A percentile compares a stretch with the other conserved stretches of the same genome.
Evolutionary conservation across 2,113 vertebrate species (phyloP).

Genomic region (Cairina moschata): DNA sequence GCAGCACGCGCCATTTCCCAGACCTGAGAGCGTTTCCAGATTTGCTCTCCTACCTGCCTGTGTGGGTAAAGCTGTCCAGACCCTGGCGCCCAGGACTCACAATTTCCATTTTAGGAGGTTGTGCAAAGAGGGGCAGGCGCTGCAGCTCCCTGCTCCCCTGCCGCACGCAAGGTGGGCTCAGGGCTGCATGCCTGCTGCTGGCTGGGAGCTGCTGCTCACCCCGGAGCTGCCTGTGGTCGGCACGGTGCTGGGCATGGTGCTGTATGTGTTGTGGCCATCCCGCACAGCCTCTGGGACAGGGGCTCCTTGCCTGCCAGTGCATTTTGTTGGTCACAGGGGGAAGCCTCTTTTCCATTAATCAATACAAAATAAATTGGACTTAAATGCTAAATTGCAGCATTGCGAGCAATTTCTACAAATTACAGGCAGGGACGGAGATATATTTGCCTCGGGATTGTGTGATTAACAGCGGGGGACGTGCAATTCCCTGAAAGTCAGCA

Average conservation of each 20-base stretch:
- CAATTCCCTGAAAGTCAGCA: neutral
- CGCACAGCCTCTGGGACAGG: neutral
- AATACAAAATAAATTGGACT: conserved; percentile 20
- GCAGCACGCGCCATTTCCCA: neutral
- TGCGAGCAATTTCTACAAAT: neutral
- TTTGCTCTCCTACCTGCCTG: conserved; percentile 32
- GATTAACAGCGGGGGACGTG: neutral
- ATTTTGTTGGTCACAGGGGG: neutral
- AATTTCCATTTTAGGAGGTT: conserved; percentile 63
- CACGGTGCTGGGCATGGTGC: neutral
- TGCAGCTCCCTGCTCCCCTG: neutral
- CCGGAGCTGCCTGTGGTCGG: neutral
- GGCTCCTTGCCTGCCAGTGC: neutral
- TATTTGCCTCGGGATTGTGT: neutral
- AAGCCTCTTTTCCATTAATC: conserved; percentile 16
- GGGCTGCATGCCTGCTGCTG: neutral
- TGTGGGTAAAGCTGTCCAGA: conserved; percentile 58
- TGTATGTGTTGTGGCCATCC: neutral
- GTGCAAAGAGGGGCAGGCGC: neutral
- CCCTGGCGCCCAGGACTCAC: neutral
- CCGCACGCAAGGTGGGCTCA: accelerated
- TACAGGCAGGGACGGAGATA: neutral
- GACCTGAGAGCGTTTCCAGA: conserved; percentile 43
- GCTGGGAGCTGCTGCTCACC: no score
- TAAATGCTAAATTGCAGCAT: neutral